Base-by-base conservation (phyloP, 2,113 vertebrate genomes). In the Recurvirostra avosetta region DNA sequence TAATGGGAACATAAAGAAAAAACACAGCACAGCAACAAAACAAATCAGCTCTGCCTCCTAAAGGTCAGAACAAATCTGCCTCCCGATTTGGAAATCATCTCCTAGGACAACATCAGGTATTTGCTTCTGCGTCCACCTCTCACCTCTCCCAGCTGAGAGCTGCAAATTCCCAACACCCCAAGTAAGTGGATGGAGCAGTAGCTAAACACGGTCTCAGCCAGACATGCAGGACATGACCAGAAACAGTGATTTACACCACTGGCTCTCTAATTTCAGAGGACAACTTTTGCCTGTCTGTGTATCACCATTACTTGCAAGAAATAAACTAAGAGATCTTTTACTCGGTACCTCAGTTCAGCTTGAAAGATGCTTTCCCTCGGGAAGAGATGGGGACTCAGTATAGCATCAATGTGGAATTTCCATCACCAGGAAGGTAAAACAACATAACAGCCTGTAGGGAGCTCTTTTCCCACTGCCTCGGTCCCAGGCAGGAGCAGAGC, bases 31-130 rank as follows among this genome's bases (percentile, higher is more conserved):
- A 80, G 73, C 59, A 86, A 77, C 55, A 86, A 72, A 92, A 85
- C 66, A 67, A 81, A 80, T 76, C 56, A 84, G 40, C 40, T 91
- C 83, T 93, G 77, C 63, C 45, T 96, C 82, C 73, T 59, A 88
- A 96, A 92, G 88, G 92, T 94, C 77, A 84, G 30, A 78, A 62
- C 41, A 86, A 92, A 81, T 41, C 82, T 67, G 52, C 62, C 34
- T 94, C 47, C 26, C 50, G 85, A 25, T 87, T 94, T 86, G 59
- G 87, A 86, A 93, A 76, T 70, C 70, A 23, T 62, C 62, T 95
- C 74, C 87, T 12, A 76, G 65, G 63, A 92, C 81, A 93, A 41
- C 53, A 90, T 34, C 67, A 80, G 71, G 47, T 26, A 15, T 89
- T 93, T 86, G 17, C 63, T 88, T 65, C 58, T 70, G 74, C 75